Conservation (phyloP, 2,113 vertebrate species). For the Herpetotheres cachinnans region DNA sequence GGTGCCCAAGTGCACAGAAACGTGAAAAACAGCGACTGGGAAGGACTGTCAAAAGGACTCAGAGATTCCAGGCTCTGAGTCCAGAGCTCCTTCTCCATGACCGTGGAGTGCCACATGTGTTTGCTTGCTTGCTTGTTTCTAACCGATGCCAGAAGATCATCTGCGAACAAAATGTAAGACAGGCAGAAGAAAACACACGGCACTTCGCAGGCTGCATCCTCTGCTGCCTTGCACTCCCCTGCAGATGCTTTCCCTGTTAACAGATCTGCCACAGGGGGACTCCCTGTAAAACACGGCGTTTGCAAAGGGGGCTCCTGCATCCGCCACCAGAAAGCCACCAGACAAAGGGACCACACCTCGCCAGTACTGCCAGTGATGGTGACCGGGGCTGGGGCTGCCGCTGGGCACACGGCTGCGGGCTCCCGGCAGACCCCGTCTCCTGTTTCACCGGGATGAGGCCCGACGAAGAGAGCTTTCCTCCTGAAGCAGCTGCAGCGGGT, state of each 20-base stretch:
- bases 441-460: rapidly evolving
- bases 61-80: neutral
- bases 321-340: neutral
- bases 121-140: neutral
- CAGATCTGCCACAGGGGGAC: conserved; percentile 1
- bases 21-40: rapidly evolving
- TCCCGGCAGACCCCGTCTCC: neutral
- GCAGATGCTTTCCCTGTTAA: neutral
- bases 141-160: neutral
- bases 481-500: rapidly evolving
- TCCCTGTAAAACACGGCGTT: neutral
- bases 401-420: rapidly evolving
- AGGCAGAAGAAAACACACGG: neutral
- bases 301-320: neutral
- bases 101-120: rapidly evolving
- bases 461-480: neutral
- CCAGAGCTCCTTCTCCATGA: neutral
- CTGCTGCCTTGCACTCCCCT: rapidly evolving
- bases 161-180: rapidly evolving
- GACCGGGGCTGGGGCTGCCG: rapidly evolving
- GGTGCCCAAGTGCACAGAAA: neutral
- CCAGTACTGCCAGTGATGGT: rapidly evolving
- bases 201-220: neutral
- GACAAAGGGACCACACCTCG: conserved; percentile 37
- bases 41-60: neutral